Conservation (phyloP, 2,888 invertebrate genomes). For the Phortica okadai region DNA sequence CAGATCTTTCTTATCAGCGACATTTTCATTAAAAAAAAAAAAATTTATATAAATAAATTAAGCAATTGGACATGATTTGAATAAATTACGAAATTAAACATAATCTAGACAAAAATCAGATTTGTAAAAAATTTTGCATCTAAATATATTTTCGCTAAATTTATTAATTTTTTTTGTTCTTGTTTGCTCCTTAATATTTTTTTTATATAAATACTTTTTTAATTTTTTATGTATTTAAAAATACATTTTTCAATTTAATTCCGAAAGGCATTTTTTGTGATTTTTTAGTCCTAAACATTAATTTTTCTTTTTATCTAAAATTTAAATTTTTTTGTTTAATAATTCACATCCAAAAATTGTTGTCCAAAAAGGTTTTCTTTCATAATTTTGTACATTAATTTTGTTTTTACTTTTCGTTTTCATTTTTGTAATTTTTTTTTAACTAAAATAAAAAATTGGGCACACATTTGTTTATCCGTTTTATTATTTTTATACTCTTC, state of each 20-base stretch:
- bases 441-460: conserved; percentile 60
- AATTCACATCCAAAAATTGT: conserved; percentile 56
- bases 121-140: conserved; percentile 56
- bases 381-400: conserved; percentile 51
- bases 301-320: conserved; percentile 56
- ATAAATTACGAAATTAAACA: conserved; percentile 33
- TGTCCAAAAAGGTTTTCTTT: conserved; percentile 40
- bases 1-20: too few species aligned
- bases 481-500: conserved; percentile 20
- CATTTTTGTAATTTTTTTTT: conserved; percentile 40
- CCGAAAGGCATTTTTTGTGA: conserved; percentile 75
- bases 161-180: conserved; percentile 40
- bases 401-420: conserved; percentile 53
- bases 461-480: conserved; percentile 58
- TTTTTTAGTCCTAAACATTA: conserved; percentile 69
- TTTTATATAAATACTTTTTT: conserved; percentile 58
- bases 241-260: conserved; percentile 72
- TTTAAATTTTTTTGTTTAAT: conserved; percentile 38
- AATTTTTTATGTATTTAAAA: conserved; percentile 51
- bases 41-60: not conserved
- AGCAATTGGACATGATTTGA: too few species aligned
- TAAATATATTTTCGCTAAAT: conserved; percentile 56
- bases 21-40: too few species aligned
- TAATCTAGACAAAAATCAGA: conserved; percentile 44
- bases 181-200: conserved; percentile 24